phyloP scores from a whole-genome alignment of 2,888 invertebrate species.

The Lithophane leautieri region DNA sequence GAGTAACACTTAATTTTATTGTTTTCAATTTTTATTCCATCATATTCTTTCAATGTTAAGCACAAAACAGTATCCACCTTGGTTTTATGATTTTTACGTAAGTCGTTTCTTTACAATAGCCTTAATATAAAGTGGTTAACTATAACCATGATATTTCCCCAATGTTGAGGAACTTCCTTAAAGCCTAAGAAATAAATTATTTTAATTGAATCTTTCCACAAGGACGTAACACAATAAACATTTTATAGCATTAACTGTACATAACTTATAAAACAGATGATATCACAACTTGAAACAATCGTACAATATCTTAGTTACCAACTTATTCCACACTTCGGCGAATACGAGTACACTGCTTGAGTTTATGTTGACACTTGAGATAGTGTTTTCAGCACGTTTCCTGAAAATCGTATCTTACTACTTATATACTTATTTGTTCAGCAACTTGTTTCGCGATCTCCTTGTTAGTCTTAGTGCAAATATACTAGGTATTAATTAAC shows the following conservation, averaged over 20 bases:
- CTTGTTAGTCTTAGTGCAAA: constrained; percentile 35
- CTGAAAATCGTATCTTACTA: constrained; percentile 44
- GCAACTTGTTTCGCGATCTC: constrained; percentile 44
- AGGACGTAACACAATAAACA: constrained; percentile 13
- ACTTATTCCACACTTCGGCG: constrained; percentile 45
- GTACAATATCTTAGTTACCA: constrained; percentile 38
- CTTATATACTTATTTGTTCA: constrained; percentile 52
- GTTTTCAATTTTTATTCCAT: too few species aligned
- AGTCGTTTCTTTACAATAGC: not conserved
- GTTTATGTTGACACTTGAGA: constrained; percentile 57
- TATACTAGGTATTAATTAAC: constrained; percentile 56
- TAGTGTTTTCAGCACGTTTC: constrained; percentile 54
- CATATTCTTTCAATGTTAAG: too few species aligned
- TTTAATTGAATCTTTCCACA: not conserved
- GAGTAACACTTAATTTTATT: not conserved
- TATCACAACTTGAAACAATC: constrained; percentile 34
- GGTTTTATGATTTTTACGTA: too few species aligned
- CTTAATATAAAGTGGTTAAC: not conserved
- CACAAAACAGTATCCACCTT: too few species aligned
- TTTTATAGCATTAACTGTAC: constrained; percentile 20
- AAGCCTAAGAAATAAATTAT: not conserved
- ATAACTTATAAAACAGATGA: constrained; percentile 36
- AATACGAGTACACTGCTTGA: constrained; percentile 38
- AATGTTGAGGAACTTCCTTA: not conserved
- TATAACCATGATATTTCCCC: not conserved